Conservation (phyloP, 2,888 invertebrate genomes). For the Metellina segmentata region DNA sequence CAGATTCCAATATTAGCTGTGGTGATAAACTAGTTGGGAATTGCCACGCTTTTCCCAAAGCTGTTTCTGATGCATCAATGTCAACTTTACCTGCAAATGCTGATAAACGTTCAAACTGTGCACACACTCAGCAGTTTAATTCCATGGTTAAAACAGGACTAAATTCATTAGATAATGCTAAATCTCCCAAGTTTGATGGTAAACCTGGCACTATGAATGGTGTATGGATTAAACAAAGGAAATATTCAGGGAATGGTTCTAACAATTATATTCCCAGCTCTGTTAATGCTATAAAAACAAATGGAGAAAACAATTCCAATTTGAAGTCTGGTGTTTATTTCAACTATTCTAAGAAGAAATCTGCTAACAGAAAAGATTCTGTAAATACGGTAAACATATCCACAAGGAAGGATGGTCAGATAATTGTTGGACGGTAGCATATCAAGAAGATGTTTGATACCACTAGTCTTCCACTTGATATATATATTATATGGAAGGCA, state of each 20-base stretch:
- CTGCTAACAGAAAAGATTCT: conserved; percentile 26
- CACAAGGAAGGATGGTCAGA: conserved; percentile 59
- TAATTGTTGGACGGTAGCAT: conserved; percentile 73
- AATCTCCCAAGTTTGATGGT: conserved; percentile 23
- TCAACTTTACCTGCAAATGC: neutral
- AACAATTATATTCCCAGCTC: conserved; percentile 40
- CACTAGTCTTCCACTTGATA: conserved; percentile 62
- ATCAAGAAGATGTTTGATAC: conserved; percentile 16
- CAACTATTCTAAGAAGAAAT: conserved; percentile 50
- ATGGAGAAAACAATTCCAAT: conserved; percentile 55
- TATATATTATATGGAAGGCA: conserved; percentile 44
- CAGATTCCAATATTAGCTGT: conserved; percentile 16
- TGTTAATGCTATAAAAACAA: conserved; percentile 26
- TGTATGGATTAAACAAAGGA: conserved; percentile 59
- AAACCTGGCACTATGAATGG: conserved; percentile 44
- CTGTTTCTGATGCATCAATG: neutral
- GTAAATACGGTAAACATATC: conserved; percentile 56
- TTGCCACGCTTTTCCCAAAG: conserved; percentile 9
- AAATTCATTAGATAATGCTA: conserved; percentile 33
- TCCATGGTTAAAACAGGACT: neutral
- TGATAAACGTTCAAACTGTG: conserved; percentile 32
- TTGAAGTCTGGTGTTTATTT: conserved; percentile 23
- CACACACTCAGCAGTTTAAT: conserved; percentile 8
- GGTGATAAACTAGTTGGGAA: conserved; percentile 16
- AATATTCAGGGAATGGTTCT: conserved; percentile 38